phyloP scores from a whole-genome alignment of 2,113 vertebrate genomes.

The Toxotes chatareus region DNA sequence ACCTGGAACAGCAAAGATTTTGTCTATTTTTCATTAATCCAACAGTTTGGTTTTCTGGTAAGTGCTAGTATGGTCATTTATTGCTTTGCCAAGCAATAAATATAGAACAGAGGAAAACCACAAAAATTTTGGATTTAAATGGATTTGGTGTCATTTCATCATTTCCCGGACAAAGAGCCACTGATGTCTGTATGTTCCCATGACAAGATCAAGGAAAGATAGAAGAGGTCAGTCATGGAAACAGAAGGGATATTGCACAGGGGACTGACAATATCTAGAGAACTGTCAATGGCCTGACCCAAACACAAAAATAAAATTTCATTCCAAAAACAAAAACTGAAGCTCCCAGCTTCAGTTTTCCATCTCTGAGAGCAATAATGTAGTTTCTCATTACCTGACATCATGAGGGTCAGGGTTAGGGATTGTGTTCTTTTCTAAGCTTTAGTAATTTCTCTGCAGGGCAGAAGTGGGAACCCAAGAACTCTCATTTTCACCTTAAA shows the following conservation, averaged over 20 bases:
- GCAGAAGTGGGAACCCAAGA: too few relatives aligned
- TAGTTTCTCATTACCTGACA: too few relatives aligned
- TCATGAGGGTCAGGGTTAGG: too few relatives aligned
- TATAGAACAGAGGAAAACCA: not conserved
- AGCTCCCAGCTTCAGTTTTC: not conserved
- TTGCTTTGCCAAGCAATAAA: not conserved
- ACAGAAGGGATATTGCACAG: slow-evolving; percentile 9
- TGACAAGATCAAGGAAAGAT: slow-evolving; percentile 14
- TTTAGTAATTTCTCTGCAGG: too few relatives aligned
- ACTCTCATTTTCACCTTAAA: too few relatives aligned
- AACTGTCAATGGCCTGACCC: not conserved
- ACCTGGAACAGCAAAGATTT: not conserved
- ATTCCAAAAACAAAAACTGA: not conserved
- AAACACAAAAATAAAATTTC: not conserved
- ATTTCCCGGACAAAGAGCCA: slow-evolving; percentile 9
- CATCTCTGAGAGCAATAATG: too few relatives aligned
- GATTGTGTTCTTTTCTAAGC: too few relatives aligned
- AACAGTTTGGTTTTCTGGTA: not conserved
- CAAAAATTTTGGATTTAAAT: not conserved
- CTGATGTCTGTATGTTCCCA: slow-evolving; percentile 15
- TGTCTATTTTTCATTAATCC: not conserved
- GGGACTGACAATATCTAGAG: not conserved
- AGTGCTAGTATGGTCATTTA: not conserved
- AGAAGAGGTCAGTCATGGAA: slow-evolving; percentile 14
- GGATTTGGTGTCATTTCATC: slow-evolving; percentile 8